Evolutionary conservation across 2,888 invertebrate species (phyloP).

Genomic region (Plagiodera versicolora): DNA sequence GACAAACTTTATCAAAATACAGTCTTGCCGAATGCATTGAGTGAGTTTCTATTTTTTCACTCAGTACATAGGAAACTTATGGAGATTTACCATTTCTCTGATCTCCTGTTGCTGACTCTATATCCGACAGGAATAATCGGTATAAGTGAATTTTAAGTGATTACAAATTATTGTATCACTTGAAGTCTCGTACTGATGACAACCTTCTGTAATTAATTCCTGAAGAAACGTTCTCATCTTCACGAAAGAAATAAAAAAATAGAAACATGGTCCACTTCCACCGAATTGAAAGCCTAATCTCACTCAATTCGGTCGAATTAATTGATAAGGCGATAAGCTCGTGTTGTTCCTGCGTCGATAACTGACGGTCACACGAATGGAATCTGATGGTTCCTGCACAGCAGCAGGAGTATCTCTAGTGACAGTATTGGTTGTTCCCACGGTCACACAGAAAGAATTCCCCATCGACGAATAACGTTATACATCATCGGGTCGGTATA

Average conservation of each 20-base stretch:
- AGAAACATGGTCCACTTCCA: neutral
- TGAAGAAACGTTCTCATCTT: no score
- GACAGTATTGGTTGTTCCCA: conserved; percentile 63
- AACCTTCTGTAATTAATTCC: no score
- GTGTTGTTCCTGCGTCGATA: conserved; percentile 33
- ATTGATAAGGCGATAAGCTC: conserved; percentile 27
- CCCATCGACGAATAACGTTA: conserved; percentile 42
- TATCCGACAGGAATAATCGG: no score
- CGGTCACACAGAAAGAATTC: conserved; percentile 48
- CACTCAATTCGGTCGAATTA: conserved; percentile 24
- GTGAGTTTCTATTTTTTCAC: no score
- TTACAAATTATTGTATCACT: no score
- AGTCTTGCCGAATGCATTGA: no score
- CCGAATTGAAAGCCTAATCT: conserved; percentile 25
- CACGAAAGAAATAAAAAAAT: neutral
- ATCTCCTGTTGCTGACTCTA: no score
- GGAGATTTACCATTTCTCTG: no score
- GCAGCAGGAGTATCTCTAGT: conserved; percentile 49
- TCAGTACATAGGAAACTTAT: no score
- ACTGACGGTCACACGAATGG: conserved; percentile 44
- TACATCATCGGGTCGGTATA: conserved; percentile 42
- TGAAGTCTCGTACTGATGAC: no score
- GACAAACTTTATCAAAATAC: no score
- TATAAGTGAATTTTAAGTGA: no score
- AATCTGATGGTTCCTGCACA: conserved; percentile 50